Conservation (phyloP, 2,888 invertebrate species). For the Mesoligia furuncula region DNA sequence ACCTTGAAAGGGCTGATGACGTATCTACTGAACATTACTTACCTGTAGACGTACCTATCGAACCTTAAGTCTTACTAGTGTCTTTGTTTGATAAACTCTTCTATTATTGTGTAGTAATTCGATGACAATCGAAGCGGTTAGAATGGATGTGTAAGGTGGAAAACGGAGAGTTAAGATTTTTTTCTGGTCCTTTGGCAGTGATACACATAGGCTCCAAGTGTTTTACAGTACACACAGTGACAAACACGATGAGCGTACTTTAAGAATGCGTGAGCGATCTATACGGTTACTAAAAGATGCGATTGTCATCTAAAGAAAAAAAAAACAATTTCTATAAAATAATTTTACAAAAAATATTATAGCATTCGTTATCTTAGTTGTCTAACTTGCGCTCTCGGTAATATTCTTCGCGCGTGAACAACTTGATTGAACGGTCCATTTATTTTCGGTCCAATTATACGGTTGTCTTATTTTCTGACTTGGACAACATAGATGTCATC, state of each 20-base stretch:
- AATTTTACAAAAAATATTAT: background rate
- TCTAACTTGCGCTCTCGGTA: constrained; percentile 1
- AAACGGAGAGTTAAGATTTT: too few relatives aligned
- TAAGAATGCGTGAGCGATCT: background rate
- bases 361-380: background rate
- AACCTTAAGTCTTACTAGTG: background rate
- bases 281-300: background rate
- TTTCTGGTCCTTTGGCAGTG: background rate
- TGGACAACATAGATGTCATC: too few relatives aligned
- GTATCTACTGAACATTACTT: constrained; percentile 1
- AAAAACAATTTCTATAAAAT: background rate
- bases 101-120: constrained; percentile 9
- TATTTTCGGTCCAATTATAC: too few relatives aligned
- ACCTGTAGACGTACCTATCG: background rate
- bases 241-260: background rate
- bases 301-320: background rate
- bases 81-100: constrained; percentile 32
- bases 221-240: background rate
- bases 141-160: background rate
- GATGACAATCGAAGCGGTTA: background rate
- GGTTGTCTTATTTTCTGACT: background rate
- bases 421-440: background rate
- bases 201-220: background rate
- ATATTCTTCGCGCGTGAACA: background rate
- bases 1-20: constrained; percentile 46